phyloP scores from a whole-genome alignment of 2,888 invertebrate genomes.

The Tachina lurida region DNA sequence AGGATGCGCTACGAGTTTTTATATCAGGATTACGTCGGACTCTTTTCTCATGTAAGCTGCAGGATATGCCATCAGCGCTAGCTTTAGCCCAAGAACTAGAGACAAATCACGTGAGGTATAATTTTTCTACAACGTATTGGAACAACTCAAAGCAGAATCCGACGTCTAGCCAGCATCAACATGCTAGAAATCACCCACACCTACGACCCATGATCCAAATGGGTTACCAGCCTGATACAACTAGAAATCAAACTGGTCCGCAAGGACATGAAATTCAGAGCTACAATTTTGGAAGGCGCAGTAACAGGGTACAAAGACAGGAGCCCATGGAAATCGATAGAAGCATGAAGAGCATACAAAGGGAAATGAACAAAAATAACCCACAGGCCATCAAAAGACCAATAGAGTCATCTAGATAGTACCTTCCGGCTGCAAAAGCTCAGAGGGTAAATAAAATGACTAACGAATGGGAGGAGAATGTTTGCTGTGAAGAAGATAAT shows the following conservation, averaged over 20 bases:
- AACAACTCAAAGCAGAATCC: background rate
- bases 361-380: background rate
- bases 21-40: background rate
- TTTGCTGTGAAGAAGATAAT: too few relatives aligned
- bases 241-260: background rate
- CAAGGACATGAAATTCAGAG: background rate
- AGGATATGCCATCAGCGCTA: background rate
- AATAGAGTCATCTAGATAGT: too few relatives aligned
- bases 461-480: too few relatives aligned
- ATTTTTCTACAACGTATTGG: background rate
- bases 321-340: background rate
- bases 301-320: background rate
- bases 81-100: background rate
- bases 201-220: background rate
- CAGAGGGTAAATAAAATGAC: too few relatives aligned
- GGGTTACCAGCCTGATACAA: background rate
- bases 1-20: background rate
- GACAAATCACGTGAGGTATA: background rate
- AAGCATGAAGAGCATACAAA: background rate
- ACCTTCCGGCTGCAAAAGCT: too few relatives aligned
- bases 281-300: background rate
- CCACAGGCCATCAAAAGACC: too few relatives aligned
- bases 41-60: background rate
- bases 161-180: too few relatives aligned
- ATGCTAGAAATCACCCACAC: too few relatives aligned